These are phyloP conservation scores for Eristalis tenax DNA, from an alignment of 2,888 invertebrate species.

Conservation along the genomic window DNA sequence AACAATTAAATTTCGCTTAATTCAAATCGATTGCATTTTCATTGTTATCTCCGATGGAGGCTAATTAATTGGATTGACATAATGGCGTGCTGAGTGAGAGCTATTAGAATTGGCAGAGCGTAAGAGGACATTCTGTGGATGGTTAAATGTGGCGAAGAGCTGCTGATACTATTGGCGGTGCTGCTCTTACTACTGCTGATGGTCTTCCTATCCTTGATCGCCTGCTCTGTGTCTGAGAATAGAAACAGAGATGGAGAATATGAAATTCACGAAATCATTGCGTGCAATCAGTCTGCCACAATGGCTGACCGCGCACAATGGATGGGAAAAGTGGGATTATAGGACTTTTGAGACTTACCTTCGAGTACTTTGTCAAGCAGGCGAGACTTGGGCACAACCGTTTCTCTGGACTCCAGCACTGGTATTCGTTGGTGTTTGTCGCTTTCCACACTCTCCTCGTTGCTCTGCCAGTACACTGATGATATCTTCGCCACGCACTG, in stretches of 20 bases:
- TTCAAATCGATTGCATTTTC: conserved; percentile 65
- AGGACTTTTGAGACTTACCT: conserved; percentile 74
- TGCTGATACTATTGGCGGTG: conserved; percentile 5
- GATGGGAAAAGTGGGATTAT: neutral
- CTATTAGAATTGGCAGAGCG: conserved; percentile 68
- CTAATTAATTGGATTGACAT: conserved; percentile 69
- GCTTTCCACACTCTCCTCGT: conserved; percentile 93
- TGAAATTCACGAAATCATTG: neutral
- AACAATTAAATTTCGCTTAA: conserved; percentile 68
- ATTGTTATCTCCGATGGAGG: conserved; percentile 65
- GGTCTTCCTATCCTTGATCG: conserved; percentile 52
- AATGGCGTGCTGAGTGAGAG: conserved; percentile 62
- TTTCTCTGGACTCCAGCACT: conserved; percentile 89
- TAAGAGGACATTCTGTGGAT: conserved; percentile 61
- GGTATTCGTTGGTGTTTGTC: conserved; percentile 88
- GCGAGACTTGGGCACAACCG: conserved; percentile 85
- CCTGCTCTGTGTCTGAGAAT: conserved; percentile 40
- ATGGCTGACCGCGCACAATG: neutral
- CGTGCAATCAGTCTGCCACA: neutral
- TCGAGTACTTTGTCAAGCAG: conserved; percentile 78
- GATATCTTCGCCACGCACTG: conserved; percentile 93
- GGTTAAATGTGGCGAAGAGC: conserved; percentile 36
- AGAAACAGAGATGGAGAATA: neutral
- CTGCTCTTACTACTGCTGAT: conserved; percentile 29
- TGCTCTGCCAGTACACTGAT: conserved; percentile 92